phyloP scores from a whole-genome alignment of 2,888 invertebrate genomes.

The Parasteatoda lunata region DNA sequence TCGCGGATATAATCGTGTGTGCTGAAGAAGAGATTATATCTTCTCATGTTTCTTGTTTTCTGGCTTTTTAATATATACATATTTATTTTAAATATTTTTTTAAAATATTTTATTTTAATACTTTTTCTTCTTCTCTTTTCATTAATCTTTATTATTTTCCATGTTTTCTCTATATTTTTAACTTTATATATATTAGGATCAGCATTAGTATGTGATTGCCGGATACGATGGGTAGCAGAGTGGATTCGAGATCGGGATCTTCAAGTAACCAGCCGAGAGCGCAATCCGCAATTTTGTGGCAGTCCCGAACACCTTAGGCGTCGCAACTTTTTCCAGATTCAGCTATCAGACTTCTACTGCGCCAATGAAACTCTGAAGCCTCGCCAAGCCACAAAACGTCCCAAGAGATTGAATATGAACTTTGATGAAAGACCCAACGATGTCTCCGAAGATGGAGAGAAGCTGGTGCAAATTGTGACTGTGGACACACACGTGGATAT shows the following conservation, averaged over 20 bases:
- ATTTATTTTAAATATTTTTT: too few species aligned
- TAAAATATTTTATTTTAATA: too few species aligned
- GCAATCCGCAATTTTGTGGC: conserved; percentile 94
- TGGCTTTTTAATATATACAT: too few species aligned
- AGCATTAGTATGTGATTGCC: conserved; percentile 91
- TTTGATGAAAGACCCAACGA: conserved; percentile 18
- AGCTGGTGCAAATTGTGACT: conserved; percentile 18
- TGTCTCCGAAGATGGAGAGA: neutral
- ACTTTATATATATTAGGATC: conserved; percentile 74
- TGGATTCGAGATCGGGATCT: conserved; percentile 91
- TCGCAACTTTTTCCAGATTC: conserved; percentile 89
- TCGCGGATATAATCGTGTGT: too few species aligned
- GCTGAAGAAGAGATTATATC: too few species aligned
- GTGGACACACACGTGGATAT: conserved; percentile 34
- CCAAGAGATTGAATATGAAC: conserved; percentile 33
- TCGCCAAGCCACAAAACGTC: conserved; percentile 39
- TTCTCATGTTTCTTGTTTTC: too few species aligned
- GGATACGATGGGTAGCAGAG: conserved; percentile 89
- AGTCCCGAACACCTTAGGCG: conserved; percentile 86
- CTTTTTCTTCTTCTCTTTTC: too few species aligned
- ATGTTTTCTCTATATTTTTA: too few species aligned
- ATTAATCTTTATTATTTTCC: too few species aligned
- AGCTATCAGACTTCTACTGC: conserved; percentile 79
- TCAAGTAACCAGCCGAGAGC: conserved; percentile 92
- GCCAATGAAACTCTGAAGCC: conserved; percentile 16